phyloP scores from a whole-genome alignment of 2,113 vertebrate genomes.

The Pogonocichla stellata region DNA sequence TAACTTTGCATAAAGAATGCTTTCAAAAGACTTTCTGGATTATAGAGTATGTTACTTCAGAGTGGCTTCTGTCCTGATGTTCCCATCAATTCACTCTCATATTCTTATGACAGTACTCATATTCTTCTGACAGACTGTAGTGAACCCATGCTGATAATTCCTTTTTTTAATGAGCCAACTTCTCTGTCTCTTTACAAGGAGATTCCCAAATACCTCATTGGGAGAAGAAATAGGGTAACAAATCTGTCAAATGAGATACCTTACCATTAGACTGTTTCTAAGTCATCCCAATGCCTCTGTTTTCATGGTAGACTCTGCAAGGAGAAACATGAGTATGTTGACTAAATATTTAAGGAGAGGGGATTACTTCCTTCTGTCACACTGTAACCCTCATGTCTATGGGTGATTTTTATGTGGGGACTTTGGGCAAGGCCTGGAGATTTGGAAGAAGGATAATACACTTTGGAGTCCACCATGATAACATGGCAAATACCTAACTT shows the following conservation, averaged over 20 bases:
- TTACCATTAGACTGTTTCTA: neutral
- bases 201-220: neutral
- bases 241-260: neutral
- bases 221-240: neutral
- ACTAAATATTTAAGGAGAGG: neutral
- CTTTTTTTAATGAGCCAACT: constrained; percentile 27
- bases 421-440: neutral
- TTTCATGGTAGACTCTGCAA: neutral
- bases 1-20: constrained; percentile 52
- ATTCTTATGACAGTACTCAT: constrained; percentile 33
- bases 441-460: neutral
- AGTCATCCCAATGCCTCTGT: neutral
- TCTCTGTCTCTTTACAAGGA: neutral
- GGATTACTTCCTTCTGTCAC: neutral
- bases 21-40: constrained; percentile 55
- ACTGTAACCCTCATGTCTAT: neutral
- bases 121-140: constrained; percentile 40
- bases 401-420: neutral
- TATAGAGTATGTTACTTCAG: constrained; percentile 47
- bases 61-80: constrained; percentile 27
- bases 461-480: neutral
- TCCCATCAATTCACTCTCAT: constrained; percentile 20
- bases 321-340: neutral
- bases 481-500: neutral
- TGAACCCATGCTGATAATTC: constrained; percentile 24